Base-by-base conservation (phyloP, 2,888 invertebrate species). In the Trimorus sp. region DNA sequence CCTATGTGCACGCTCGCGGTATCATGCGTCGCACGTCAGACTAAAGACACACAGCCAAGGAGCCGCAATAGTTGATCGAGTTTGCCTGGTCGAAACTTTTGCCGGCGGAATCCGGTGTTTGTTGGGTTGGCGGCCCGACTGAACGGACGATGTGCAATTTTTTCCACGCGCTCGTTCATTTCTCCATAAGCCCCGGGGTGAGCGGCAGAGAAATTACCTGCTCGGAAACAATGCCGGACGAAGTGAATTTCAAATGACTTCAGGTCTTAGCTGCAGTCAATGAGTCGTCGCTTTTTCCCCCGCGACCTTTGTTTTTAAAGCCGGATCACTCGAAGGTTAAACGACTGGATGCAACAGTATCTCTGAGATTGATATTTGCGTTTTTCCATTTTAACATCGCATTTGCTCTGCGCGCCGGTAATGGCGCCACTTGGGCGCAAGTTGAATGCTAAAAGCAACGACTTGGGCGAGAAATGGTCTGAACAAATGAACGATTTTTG, bases 1-100 rank as follows among this genome's bases (percentile, higher is more conserved):
- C 78, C 79, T 71, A 66, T 68, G 82, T 75, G 82, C 82, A 74
- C 65, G 51, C 51, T 70, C 42, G 75, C 58, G 70, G 71, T 83
- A 83, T 77, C 83, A 83, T 79, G 83, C 79, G 48, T 71, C 65
- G 73, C 79, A 79, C 83, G 79, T 83, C 69, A 79, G 58, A 51
- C 68, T 59, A 63, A 79, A 83, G 79, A 79, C 82, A 78, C 78
- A 82, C 78, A 79, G 70, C 62, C 71, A 71, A 82, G 60, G 75
- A 74, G 71, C 73, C 68, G 76, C 68, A 73, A 74, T 79, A 75
- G 66, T 68, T 79, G 79, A 77, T 74, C 69, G 79, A 77, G 79
- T 80, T 69, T 70, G 74, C 73, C 74, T 59, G n/a, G n/a, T n/a
- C 60, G 51, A 51, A 79, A 83, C 77, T 83, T 80, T 78, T 68